Percentiles rank a stretch among this genome's conserved stretches.
Evolutionary conservation across 2,888 invertebrate species (phyloP).

Genomic region (Thereva nobilitata): DNA sequence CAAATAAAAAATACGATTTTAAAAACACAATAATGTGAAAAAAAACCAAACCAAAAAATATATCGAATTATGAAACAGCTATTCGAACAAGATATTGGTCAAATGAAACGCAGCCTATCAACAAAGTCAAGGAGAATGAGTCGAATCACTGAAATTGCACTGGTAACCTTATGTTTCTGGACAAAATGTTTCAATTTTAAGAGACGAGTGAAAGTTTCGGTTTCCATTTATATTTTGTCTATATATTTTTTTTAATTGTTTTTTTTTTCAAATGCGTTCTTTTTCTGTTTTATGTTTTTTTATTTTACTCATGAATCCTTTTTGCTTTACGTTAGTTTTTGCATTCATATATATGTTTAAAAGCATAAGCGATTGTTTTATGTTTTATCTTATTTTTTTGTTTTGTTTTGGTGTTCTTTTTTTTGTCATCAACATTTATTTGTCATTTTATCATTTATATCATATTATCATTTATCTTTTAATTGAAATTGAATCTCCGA

Average conservation of each 20-base stretch:
- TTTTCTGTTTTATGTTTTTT: constrained; percentile 25
- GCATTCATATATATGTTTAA: too few relatives aligned
- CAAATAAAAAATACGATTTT: constrained; percentile 9
- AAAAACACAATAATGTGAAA: constrained; percentile 34
- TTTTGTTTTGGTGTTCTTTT: too few relatives aligned
- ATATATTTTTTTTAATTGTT: constrained; percentile 29
- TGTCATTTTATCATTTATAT: too few relatives aligned
- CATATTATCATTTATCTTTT: too few relatives aligned
- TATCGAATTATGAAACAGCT: constrained; percentile 61
- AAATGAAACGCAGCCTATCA: constrained; percentile 80
- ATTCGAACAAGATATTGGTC: constrained; percentile 87
- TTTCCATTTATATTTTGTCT: constrained; percentile 43
- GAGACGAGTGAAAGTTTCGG: constrained; percentile 51
- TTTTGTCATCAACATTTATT: too few relatives aligned
- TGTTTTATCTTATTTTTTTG: too few relatives aligned
- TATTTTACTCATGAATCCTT: constrained; percentile 16
- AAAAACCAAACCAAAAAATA: constrained; percentile 32
- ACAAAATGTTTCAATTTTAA: constrained; percentile 53
- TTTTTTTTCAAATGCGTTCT: constrained; percentile 20
- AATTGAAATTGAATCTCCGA: too few relatives aligned
- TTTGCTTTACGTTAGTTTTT: constrained; percentile 25
- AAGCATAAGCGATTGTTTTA: too few relatives aligned
- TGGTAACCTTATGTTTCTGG: constrained; percentile 68
- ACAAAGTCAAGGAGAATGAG: constrained; percentile 78
- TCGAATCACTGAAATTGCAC: constrained; percentile 78